Conservation (phyloP, 2,888 invertebrate species). For the Athalia cordata region DNA sequence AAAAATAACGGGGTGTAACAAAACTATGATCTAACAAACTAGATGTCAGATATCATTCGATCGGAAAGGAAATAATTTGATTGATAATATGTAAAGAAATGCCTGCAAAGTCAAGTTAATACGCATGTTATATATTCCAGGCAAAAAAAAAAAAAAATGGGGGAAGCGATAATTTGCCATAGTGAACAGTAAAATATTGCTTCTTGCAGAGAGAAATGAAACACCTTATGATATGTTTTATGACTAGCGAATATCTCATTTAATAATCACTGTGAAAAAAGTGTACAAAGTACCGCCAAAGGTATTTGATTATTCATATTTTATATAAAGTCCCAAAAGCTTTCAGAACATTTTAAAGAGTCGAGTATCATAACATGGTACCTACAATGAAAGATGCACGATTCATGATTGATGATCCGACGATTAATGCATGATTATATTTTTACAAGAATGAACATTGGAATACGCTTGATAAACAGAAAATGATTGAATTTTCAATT, state of each 20-base stretch:
- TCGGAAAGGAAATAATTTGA: not conserved
- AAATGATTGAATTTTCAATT: conserved; percentile 10
- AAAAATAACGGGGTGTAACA: not conserved
- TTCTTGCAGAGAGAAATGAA: conserved; percentile 32
- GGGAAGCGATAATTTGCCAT: conserved; percentile 7
- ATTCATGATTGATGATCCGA: not conserved
- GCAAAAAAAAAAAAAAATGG: not conserved
- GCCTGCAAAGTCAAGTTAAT: not conserved
- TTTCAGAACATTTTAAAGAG: not conserved
- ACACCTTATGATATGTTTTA: conserved; percentile 32
- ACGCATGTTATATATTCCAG: not conserved
- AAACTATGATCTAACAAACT: not conserved
- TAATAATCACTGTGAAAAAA: conserved; percentile 38
- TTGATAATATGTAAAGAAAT: conserved; percentile 9
- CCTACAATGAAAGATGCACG: conserved; percentile 16
- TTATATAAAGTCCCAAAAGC: conserved; percentile 20
- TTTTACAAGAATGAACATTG: not conserved
- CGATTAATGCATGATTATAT: not conserved
- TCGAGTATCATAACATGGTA: conserved; percentile 14
- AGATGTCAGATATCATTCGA: not conserved
- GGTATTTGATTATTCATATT: conserved; percentile 18
- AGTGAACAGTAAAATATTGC: not conserved
- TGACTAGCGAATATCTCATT: conserved; percentile 31
- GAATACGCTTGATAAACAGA: not conserved
- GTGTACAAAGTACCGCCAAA: conserved; percentile 39